phyloP scores from a whole-genome alignment of 2,888 invertebrate genomes.

The Cenopis cana region DNA sequence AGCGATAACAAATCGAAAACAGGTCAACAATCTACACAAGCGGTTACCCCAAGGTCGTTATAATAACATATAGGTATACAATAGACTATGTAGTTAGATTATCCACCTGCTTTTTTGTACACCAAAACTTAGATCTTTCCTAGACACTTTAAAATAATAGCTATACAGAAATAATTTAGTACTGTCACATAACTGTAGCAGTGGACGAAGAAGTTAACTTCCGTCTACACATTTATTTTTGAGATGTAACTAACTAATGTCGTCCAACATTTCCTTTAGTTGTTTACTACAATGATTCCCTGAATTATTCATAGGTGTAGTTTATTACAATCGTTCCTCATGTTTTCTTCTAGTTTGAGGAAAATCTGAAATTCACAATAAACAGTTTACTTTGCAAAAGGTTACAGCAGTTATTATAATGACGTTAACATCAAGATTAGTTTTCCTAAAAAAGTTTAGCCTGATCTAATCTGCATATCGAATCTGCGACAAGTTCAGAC shows the following conservation, averaged over 20 bases:
- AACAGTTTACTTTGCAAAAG: neutral
- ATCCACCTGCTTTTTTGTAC: neutral
- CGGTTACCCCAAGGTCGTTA: neutral
- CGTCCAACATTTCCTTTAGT: too few relatives aligned
- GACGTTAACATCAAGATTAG: neutral
- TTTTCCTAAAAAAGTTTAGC: conserved; percentile 15
- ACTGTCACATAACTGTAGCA: neutral
- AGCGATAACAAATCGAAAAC: conserved; percentile 11
- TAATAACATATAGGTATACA: neutral
- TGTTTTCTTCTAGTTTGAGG: neutral
- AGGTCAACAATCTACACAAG: conserved; percentile 3
- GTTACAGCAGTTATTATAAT: neutral
- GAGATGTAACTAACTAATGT: neutral
- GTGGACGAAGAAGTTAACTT: neutral
- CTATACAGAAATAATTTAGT: neutral
- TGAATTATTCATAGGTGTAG: neutral
- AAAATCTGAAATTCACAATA: neutral
- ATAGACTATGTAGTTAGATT: neutral
- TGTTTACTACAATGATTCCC: neutral
- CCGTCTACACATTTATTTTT: neutral
- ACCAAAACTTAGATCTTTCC: neutral
- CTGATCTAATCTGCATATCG: conserved; percentile 39
- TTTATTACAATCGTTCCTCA: neutral
- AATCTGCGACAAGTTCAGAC: conserved; percentile 31
- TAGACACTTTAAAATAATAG: too few relatives aligned